Percentiles rank a stretch among this genome's conserved stretches.
phyloP scores from a whole-genome alignment of 2,888 invertebrate genomes.

The Liopterus haemorrhoidalis region DNA sequence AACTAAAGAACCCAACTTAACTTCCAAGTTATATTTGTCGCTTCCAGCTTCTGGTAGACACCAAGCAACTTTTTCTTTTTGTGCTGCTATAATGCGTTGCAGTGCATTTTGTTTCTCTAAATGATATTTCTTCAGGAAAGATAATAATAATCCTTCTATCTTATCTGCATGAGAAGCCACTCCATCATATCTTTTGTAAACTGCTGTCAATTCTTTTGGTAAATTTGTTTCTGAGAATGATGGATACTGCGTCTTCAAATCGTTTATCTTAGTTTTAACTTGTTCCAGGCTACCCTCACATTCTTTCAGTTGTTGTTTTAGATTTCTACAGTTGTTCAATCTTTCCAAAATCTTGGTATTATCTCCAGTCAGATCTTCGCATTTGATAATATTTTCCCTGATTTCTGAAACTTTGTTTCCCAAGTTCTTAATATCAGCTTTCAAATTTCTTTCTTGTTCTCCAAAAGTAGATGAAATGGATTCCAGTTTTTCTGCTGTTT shows the following conservation, averaged over 20 bases:
- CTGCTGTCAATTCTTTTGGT: conserved; percentile 73
- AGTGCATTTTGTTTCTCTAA: conserved; percentile 77
- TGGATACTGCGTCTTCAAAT: conserved; percentile 68
- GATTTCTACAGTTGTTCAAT: conserved; percentile 64
- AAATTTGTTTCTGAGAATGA: conserved; percentile 70
- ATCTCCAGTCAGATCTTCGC: conserved; percentile 84
- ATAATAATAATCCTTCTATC: conserved; percentile 69
- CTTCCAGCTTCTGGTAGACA: conserved; percentile 83
- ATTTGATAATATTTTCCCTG: conserved; percentile 78
- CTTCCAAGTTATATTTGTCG: conserved; percentile 87
- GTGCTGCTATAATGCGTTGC: conserved; percentile 71
- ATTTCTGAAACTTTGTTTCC: conserved; percentile 66
- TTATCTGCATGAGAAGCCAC: conserved; percentile 74
- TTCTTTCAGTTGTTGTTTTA: conserved; percentile 65
- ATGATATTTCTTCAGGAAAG: conserved; percentile 81
- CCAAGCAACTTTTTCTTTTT: conserved; percentile 86
- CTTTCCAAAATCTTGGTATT: conserved; percentile 77
- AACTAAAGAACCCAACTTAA: conserved; percentile 73
- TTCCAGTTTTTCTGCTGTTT: conserved; percentile 68
- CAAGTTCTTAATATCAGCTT: conserved; percentile 63
- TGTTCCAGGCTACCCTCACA: conserved; percentile 63
- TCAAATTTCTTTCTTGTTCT: conserved; percentile 66
- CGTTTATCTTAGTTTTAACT: conserved; percentile 62
- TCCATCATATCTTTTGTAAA: conserved; percentile 79
- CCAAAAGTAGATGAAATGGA: conserved; percentile 65